Evolutionary conservation across 2,888 invertebrate species (phyloP).

Genomic region (Didymodactylos carnosus): DNA sequence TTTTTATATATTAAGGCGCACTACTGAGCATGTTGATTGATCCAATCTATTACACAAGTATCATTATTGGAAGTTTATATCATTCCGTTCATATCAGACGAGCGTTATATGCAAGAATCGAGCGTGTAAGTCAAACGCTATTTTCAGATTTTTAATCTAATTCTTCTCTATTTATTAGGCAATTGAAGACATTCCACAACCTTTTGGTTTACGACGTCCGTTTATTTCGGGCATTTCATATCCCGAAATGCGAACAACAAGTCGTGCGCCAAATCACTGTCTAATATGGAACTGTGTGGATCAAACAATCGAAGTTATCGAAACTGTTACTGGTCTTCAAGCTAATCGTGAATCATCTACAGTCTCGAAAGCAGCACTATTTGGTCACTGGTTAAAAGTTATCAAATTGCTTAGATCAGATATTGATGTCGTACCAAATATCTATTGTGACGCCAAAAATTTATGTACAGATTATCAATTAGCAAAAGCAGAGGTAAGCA

Average conservation of each 20-base stretch:
- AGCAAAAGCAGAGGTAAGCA: not conserved
- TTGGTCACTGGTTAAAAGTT: not conserved
- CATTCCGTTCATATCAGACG: conserved; percentile 65
- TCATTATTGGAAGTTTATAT: conserved; percentile 58
- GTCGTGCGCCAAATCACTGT: not conserved
- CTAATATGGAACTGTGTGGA: not conserved
- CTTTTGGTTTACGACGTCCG: not conserved
- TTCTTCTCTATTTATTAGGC: not conserved
- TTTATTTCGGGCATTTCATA: not conserved
- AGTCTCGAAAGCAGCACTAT: conserved; percentile 1
- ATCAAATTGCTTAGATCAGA: not conserved
- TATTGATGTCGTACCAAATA: not conserved
- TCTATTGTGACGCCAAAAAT: conserved; percentile 6
- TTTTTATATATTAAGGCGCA: conserved; percentile 23
- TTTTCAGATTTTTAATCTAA: not conserved
- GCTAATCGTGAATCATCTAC: not conserved
- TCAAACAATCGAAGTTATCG: not conserved
- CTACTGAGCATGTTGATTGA: conserved; percentile 36
- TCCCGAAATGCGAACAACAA: not conserved
- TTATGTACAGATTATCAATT: conserved; percentile 1
- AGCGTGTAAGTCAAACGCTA: conserved; percentile 38
- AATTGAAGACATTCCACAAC: not conserved
- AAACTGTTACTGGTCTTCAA: not conserved
- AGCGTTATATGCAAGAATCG: conserved; percentile 35
- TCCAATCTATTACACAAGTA: conserved; percentile 71